Evolutionary conservation across 2,888 invertebrate species (phyloP).

Genomic region (Tridacna crocea): DNA sequence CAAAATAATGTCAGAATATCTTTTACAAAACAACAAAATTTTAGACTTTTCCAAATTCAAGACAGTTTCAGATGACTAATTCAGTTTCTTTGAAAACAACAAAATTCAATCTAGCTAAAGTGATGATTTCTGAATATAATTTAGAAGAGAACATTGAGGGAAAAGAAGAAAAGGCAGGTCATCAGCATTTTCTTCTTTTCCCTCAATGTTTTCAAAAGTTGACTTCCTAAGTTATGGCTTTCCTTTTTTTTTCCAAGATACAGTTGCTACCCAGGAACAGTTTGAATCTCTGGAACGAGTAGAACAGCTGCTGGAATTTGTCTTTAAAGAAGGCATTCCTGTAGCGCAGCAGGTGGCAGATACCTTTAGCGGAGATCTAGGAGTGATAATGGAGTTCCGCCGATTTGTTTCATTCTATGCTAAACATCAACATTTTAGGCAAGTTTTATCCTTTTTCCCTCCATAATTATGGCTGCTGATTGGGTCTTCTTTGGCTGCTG

Average conservation of each 20-base stretch:
- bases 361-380: conserved; percentile 68
- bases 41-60: no score
- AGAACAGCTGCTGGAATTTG: conserved; percentile 64
- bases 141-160: background rate
- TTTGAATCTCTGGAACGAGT: conserved; percentile 11
- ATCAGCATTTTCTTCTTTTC: background rate
- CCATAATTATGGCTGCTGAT: no score
- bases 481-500: no score
- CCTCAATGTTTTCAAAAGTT: conserved; percentile 1
- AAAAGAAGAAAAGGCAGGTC: background rate
- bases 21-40: no score
- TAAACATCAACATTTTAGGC: conserved; percentile 74
- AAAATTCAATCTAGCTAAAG: no score
- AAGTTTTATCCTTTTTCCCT: conserved; percentile 32
- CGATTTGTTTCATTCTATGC: conserved; percentile 74
- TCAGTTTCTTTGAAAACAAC: no score
- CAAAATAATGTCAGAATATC: no score
- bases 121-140: no score
- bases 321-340: conserved; percentile 66
- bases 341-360: conserved; percentile 66
- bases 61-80: no score
- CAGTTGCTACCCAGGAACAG: background rate
- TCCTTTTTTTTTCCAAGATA: background rate
- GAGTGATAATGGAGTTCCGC: conserved; percentile 74
- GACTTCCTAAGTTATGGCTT: background rate